Evolutionary conservation across 1,140 invertebrate species (phyloP).

Genomic region (Neotoxoptera formosana): DNA sequence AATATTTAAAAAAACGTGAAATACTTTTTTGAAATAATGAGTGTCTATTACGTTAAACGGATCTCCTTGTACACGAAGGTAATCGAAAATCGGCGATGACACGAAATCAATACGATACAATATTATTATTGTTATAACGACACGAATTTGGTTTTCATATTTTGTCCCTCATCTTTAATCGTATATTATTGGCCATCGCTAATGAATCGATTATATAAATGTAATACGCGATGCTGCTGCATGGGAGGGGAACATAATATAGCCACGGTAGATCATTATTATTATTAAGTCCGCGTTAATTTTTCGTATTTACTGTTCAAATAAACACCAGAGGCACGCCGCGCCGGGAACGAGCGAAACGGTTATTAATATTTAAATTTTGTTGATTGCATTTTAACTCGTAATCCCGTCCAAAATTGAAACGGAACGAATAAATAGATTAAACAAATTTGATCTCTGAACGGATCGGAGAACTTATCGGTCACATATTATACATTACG

Average conservation of each 20-base stretch:
- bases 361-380: conserved; percentile 15
- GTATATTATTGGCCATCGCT: too few species aligned
- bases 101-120: background rate
- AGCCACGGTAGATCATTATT: background rate
- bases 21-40: too few species aligned
- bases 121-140: too few species aligned
- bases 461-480: background rate
- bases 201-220: background rate
- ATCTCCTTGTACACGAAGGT: too few species aligned
- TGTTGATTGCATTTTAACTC: conserved; percentile 7
- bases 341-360: background rate
- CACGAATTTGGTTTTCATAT: background rate
- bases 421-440: background rate
- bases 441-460: background rate
- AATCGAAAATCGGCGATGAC: background rate
- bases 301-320: background rate
- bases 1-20: too few species aligned
- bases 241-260: too few species aligned
- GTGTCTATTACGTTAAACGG: too few species aligned
- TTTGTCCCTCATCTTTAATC: background rate
- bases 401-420: background rate
- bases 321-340: background rate
- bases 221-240: background rate
- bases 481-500: background rate
- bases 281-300: background rate